Evolutionary conservation across 1,140 invertebrate genomes (phyloP), one percentile per base, ranked within the genome.

Genomic region (Brachionus rotundiformis): DNA sequence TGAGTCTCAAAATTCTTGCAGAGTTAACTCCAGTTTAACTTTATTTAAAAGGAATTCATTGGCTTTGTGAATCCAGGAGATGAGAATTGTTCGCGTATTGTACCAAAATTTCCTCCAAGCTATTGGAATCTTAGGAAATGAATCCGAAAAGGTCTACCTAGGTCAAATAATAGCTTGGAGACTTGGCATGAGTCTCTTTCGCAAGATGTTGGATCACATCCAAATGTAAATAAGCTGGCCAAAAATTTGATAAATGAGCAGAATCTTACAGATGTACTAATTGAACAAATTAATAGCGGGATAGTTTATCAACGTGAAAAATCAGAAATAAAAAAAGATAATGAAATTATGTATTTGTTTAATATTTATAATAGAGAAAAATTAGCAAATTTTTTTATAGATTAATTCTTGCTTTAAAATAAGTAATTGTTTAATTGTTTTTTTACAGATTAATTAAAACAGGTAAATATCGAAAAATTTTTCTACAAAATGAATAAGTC

Each of bases 381-480:
- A 23, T 61, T 61, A 61, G 59, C n/a, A 61, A 61, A 61, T 61
- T 61, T 61, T 61, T 61, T 61, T 61, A 49, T 49, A 49, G 47
- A 49, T 49, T 49, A 49, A 49, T 13, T 49, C 39, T 41, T 7
- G 39, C 13, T 41, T 41, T 41, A 7, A 41, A 41, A 41, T 41
- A 41, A 41, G 6, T 49, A 49, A 49, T 49, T 49, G 47, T 49
- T 49, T 49, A 49, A 49, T 49, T 49, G 13, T 49, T 49, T 49
- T 49, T 49, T 49, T 49, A n/a, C 19, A n/a, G 13, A 4, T n/a
- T 49, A 49, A 49, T 49, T 49, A 49, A 49, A 5, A 49, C 47
- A 49, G 47, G 47, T 49, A 49, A 49, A 49, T 49, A 5, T 49
- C 47, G 47, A 49, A 49, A 49, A 49, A 49, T 5, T 49, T 49